Evolutionary conservation across 2,797 vertebrate species (phyloP), one percentile per base, ranked within the genome.

Genomic region (Typhlichthys eigenmanni): DNA sequence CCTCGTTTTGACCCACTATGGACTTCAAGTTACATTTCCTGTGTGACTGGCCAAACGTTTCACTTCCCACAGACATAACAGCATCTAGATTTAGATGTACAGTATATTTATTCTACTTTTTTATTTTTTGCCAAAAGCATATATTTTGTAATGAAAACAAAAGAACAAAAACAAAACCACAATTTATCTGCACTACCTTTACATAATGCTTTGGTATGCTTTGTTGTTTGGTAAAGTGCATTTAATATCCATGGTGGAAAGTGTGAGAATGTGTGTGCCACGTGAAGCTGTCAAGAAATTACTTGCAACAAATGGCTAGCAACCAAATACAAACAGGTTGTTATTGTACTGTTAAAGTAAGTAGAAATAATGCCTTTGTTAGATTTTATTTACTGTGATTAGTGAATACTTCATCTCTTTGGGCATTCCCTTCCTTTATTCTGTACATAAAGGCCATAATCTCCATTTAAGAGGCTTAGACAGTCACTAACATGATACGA

Each of bases 1-100:
- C 58, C 57, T 34, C 24, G 55, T 71, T 73, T 75, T 51, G 1
- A 47, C 68, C 53, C 29, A 32, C 43, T 32, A 51, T 32, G 58
- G 32, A 57, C 6, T 64, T 64, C 17, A 12, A 34, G 29, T 66
- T 75, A 60, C 9, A 54, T 29, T 69, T 17, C 16, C 19, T 72
- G 52, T 55, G 13, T 55, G 13, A 55, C 3, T 9, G 6, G 57
- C 58, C 60, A 55, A n/a, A 17, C 50, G 66, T 29, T 8, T 66
- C 14, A 9, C 14, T 54, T 54, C 51, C 65, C n/a, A 51, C 29
- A 61, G 34, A 13, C 45, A 13, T 6, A 34, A 17, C n/a, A 58
- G 34, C 9, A 2, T 12, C 13, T 55, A 13, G 24, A 47, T 64
- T 24, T 58, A 32, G 24, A 46, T 65, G 50, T 72, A 19, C 3